phyloP scores from a whole-genome alignment of 1,140 invertebrate genomes.

The Drosophila asahinai region DNA sequence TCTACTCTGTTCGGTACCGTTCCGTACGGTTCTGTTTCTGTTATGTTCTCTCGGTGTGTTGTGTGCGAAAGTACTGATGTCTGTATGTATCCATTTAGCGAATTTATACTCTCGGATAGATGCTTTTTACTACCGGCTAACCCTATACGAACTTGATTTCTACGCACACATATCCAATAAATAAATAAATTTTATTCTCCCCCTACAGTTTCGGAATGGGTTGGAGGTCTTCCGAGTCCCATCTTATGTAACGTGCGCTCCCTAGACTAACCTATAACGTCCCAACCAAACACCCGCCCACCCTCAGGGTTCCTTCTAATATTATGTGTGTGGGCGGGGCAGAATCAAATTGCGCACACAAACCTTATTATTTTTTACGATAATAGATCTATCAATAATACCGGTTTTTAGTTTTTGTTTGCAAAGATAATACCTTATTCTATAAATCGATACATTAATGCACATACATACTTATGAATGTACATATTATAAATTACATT shows the following conservation, averaged over 20 bases:
- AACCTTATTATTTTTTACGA: neutral
- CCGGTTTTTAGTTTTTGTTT: neutral
- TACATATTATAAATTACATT: neutral
- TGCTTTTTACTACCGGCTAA: constrained; percentile 74
- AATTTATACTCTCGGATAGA: constrained; percentile 58
- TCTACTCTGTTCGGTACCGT: constrained; percentile 50
- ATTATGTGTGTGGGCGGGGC: constrained; percentile 23
- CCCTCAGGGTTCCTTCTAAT: neutral
- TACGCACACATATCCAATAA: constrained; percentile 16
- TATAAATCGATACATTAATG: neutral
- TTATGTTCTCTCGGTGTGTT: constrained; percentile 34
- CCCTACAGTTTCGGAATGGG: neutral
- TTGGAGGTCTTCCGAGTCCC: constrained; percentile 30
- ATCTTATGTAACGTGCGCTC: constrained; percentile 38
- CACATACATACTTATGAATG: neutral
- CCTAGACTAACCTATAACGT: constrained; percentile 37
- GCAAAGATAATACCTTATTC: neutral
- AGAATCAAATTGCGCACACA: neutral
- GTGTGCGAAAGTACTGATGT: constrained; percentile 51
- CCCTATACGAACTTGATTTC: constrained; percentile 18
- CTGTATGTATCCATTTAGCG: constrained; percentile 60
- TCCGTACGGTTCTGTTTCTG: constrained; percentile 43
- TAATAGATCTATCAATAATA: constrained; percentile 1
- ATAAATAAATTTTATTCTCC: constrained; percentile 14
- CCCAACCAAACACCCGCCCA: neutral